Percentiles rank a stretch among this genome's conserved stretches.
Conservation (phyloP, 2,113 vertebrate species). For the Chaetura pelagica region DNA sequence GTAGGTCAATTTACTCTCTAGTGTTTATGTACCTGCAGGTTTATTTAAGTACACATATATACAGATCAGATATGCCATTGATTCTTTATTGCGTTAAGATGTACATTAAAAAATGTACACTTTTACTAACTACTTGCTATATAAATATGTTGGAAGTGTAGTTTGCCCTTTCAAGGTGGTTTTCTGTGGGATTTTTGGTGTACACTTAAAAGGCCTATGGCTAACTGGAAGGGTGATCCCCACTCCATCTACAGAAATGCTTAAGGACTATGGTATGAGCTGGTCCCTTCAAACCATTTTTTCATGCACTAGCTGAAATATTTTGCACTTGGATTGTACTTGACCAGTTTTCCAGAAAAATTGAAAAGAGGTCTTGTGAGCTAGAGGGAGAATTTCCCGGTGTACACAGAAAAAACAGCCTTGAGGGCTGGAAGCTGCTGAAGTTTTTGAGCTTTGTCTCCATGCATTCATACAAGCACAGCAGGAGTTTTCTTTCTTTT, state of each 20-base stretch:
- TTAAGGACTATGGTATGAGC: slow-evolving; percentile 7
- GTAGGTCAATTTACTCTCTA: slow-evolving; percentile 62
- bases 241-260: slow-evolving; percentile 31
- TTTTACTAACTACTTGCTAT: slow-evolving; percentile 52
- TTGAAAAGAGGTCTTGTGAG: slow-evolving; percentile 24
- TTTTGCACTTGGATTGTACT: slow-evolving; percentile 23
- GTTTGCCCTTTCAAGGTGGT: slow-evolving; percentile 41
- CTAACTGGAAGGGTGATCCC: slow-evolving; percentile 12
- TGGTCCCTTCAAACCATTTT: slow-evolving; percentile 1
- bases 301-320: neutral
- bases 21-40: slow-evolving; percentile 62
- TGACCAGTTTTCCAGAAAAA: slow-evolving; percentile 36
- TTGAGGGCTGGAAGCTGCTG: slow-evolving; percentile 65
- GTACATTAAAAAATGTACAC: slow-evolving; percentile 23
- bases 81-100: slow-evolving; percentile 53
- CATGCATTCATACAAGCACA: slow-evolving; percentile 66
- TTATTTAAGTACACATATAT: slow-evolving; percentile 63
- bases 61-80: slow-evolving; percentile 59
- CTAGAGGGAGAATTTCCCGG: slow-evolving; percentile 47
- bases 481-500: slow-evolving; percentile 63
- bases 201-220: neutral
- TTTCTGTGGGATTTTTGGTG: slow-evolving; percentile 49
- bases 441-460: slow-evolving; percentile 63
- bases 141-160: slow-evolving; percentile 34
- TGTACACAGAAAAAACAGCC: slow-evolving; percentile 66